Percentiles rank a stretch among this genome's conserved stretches.
These are phyloP conservation scores for Typhlomys cinereus DNA, from an alignment of 2,113 vertebrate genomes.

Conservation along the genomic window DNA sequence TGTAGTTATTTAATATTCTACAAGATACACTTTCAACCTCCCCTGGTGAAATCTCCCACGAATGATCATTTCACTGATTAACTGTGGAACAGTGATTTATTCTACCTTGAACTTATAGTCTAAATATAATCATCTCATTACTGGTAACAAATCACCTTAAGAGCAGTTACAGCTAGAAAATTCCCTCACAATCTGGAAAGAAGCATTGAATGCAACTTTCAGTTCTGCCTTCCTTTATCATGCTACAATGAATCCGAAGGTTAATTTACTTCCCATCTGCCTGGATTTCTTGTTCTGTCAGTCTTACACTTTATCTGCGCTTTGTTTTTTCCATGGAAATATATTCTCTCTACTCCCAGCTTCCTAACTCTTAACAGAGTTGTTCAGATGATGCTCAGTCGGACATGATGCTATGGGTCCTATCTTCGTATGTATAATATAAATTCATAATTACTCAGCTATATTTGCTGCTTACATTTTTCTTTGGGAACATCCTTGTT, in stretches of 20 bases:
- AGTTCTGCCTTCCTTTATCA: conserved; percentile 51
- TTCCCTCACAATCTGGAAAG: conserved; percentile 68
- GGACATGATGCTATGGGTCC: not conserved
- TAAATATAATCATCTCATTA: conserved; percentile 72
- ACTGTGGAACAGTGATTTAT: conserved; percentile 64
- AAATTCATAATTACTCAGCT: not conserved
- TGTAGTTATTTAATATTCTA: conserved; percentile 51
- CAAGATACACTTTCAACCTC: not conserved
- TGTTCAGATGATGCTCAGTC: not conserved
- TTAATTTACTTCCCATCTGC: conserved; percentile 65
- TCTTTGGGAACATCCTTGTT: not conserved
- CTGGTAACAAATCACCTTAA: conserved; percentile 57
- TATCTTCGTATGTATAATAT: not conserved
- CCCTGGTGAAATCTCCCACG: conserved; percentile 48
- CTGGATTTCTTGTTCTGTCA: conserved; percentile 25
- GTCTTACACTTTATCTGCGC: not conserved
- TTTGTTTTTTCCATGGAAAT: not conserved
- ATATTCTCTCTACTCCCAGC: not conserved
- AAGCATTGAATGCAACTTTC: conserved; percentile 41
- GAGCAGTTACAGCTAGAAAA: conserved; percentile 32
- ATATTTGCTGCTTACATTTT: not conserved
- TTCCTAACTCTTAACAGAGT: not conserved
- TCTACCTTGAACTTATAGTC: conserved; percentile 42
- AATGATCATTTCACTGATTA: conserved; percentile 67
- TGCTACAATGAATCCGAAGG: conserved; percentile 39